Base-by-base conservation (phyloP, 2,797 vertebrate genomes). In the Cheracebus regulus region DNA sequence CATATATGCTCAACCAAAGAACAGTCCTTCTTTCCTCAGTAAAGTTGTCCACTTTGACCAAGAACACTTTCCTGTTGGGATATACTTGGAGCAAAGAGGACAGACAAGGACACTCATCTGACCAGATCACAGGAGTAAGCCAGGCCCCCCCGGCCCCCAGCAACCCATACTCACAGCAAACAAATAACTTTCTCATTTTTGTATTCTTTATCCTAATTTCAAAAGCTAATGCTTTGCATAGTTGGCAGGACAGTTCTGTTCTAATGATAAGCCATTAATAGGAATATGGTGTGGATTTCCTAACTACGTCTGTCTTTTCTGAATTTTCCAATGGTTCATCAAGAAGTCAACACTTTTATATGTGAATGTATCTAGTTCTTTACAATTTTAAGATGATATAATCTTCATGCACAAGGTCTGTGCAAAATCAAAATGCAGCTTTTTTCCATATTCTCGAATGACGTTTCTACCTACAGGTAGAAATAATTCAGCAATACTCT, bases 401-500 rank as follows among this genome's bases (percentile, higher is more conserved):
- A 81, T 92, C 84, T 84, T 93, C 88, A 93, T 0, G 1, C 26
- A 73, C 46, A 52, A 90, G 36, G 10, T 73, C 57, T 94, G 50
- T 22, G 11, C 58, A 91, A 94, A 90, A 81, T 67, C 50, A 81
- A 96, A 94, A 81, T 6, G 8, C 70, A 92, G 81, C 5, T 22
- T 95, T 78, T 90, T 57, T 9, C 44, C 52, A 14, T 96, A 73
- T 93, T 92, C 81, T 50, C 33, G 90, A 92, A 72, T 75, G 88
- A 86, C 30, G 78, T 26, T 41, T 91, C 36, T 92, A 52, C 20
- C 57, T 67, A 17, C 46, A 92, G 28, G 50, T 75, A 95, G 82
- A 87, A 70, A 12, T 76, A 90, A 93, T 36, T 92, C 84, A 88
- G 80, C 80, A 94, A 28, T 57, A 19, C 24, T 84, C 57, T 94